Evolutionary conservation across 2,113 vertebrate species (phyloP).

Genomic region (Bos taurus): DNA sequence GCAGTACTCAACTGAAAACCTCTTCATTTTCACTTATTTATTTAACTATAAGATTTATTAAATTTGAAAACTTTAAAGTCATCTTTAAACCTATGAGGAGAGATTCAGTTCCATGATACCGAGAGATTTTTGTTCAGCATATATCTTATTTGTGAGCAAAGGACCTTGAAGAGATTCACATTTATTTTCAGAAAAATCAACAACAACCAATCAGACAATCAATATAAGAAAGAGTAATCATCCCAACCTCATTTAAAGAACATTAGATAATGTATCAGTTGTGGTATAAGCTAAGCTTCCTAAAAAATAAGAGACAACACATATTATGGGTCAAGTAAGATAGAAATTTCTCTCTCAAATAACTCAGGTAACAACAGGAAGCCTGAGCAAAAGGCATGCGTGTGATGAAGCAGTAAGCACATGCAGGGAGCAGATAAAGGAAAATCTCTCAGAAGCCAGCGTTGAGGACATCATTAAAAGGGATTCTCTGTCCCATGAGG

Average conservation of each 20-base stretch:
- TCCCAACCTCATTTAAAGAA: background rate
- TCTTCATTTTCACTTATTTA: background rate
- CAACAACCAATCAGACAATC: background rate
- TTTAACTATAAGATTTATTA: background rate
- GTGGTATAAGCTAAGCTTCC: background rate
- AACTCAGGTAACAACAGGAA: background rate
- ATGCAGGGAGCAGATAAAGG: background rate
- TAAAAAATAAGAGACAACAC: background rate
- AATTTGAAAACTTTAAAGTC: background rate
- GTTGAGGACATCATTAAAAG: background rate
- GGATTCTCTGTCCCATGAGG: background rate
- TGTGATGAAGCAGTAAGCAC: background rate
- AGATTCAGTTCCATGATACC: background rate
- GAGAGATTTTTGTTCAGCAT: background rate
- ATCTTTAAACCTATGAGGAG: background rate
- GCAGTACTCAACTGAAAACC: background rate
- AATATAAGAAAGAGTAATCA: background rate
- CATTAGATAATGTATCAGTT: background rate
- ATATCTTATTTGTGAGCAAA: background rate
- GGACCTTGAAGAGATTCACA: background rate
- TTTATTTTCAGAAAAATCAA: slow-evolving; percentile 15
- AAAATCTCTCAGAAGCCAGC: background rate
- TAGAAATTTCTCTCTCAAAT: background rate
- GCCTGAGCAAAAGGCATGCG: background rate
- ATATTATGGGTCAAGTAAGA: background rate